phyloP scores from a whole-genome alignment of 2,888 invertebrate genomes.

The Drosophila subquinaria region DNA sequence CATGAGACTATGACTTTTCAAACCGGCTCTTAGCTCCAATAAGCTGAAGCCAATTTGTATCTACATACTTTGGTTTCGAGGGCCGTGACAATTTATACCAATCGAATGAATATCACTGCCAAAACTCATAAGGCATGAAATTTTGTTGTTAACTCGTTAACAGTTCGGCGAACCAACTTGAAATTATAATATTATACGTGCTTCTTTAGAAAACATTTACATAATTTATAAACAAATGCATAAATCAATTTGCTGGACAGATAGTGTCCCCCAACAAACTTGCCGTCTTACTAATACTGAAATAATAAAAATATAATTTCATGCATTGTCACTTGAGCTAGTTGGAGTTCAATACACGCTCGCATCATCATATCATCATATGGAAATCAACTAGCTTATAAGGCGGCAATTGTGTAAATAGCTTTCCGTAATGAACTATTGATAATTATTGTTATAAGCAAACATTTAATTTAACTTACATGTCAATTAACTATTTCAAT shows the following conservation, averaged over 20 bases:
- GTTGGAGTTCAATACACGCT: constrained; percentile 56
- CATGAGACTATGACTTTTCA: constrained; percentile 42
- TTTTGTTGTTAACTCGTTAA: constrained; percentile 58
- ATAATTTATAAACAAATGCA: constrained; percentile 49
- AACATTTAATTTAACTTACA: constrained; percentile 65
- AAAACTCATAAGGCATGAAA: constrained; percentile 46
- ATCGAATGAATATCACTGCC: constrained; percentile 31
- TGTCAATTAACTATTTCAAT: constrained; percentile 48
- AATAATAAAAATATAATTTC: constrained; percentile 60
- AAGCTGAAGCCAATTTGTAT: constrained; percentile 52
- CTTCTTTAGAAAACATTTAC: constrained; percentile 44
- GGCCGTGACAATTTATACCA: constrained; percentile 48
- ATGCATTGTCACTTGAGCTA: constrained; percentile 54
- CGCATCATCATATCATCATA: constrained; percentile 17
- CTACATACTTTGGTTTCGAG: constrained; percentile 45
- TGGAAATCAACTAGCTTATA: constrained; percentile 2
- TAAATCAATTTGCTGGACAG: constrained; percentile 45
- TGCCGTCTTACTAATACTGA: constrained; percentile 29
- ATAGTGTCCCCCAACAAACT: constrained; percentile 12
- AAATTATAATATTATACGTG: constrained; percentile 29
- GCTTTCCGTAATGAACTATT: constrained; percentile 51
- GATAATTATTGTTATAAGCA: constrained; percentile 59
- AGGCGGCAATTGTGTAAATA: constrained; percentile 21
- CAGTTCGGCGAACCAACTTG: constrained; percentile 34
- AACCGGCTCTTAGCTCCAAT: constrained; percentile 65